Base-by-base conservation (phyloP, 2,797 vertebrate genomes). In the Phrynocephalus forsythii region DNA sequence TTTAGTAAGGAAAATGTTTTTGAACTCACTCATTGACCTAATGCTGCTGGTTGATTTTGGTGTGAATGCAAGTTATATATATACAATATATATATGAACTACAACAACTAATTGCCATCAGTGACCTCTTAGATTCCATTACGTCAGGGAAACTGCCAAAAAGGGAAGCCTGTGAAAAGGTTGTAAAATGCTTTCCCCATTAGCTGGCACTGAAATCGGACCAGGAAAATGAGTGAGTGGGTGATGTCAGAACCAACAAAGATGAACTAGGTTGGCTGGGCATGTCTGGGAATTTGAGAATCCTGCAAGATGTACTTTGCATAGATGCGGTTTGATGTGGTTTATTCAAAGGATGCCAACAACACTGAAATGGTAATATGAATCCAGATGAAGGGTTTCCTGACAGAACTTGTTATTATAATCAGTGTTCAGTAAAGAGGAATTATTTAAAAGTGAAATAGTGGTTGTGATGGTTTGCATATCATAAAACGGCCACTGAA, bases 161-260 rank as follows among this genome's bases (percentile, higher is more conserved):
- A 81, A 66, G 90, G 16, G 60, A 90, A 86, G 89, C 71, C 83
- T 56, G 0, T 87, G 82, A 85, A 93, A 89, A 50, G 10, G 85
- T 82, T 90, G 72, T 91, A 90, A 91, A 88, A 77, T 94, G 73
- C 63, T 88, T 93, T 92, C 88, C 60, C 84, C n/a, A 88, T 89
- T 91, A 83, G 1, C 56, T 16, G 28, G 2, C 82, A 81, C 13
- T 93, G 88, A 91, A 87, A 85, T 89, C 86, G 88, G 90, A 87
- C 63, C 73, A 38, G 66, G 79, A 80, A 92, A 90, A 89, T 44
- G 20, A 78, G 80, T 13, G 92, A 90, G 89, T 33, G 0, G 1
- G 20, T 92, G 88, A 85, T 56, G 77, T 89, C 75, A 80, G 78
- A 90, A 50, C 26, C 15, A 38, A 33, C 2, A 67, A n/a, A 22